Base-by-base conservation (phyloP, 2,113 vertebrate species). In the Cheirogaleus medius region DNA sequence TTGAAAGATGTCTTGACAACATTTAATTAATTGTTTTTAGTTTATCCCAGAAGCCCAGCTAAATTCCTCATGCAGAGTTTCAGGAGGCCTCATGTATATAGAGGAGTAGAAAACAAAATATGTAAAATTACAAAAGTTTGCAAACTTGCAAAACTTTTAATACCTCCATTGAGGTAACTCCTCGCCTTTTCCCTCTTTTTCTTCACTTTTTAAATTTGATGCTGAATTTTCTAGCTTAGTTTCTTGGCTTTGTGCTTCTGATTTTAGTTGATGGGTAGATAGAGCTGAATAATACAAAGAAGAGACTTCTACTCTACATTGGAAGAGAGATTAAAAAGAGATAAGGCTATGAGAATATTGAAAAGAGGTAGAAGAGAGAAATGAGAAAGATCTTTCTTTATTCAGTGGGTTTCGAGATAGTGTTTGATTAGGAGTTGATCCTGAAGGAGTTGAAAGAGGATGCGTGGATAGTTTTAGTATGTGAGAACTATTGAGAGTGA, bases 181-280 rank as follows among this genome's bases (percentile, higher is more conserved):
- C 0, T 27, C 0, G 49, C 1, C 15, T n/a, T 68, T 42, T 58
- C 0, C 0, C 1, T 12, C 17, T 56, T 83, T 90, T 60, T 18
- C 18, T 90, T 78, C 9, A 18, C 34, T 90, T 77, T 81, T 23
- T 86, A 58, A 95, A 58, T 5, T 49, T 58, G 20, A 52, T 63
- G 49, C 2, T 27, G 29, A 15, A 2, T 27, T 96, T 93, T 74
- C 3, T 23, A 58, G 6, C 1, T 15, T 71, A 64, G 11, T 88
- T 88, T 7, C 2, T 84, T 76, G 29, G 21, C 15, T 93, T 90
- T 74, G 4, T 47, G 8, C 56, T 74, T 25, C 58, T 85, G 27
- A 76, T n/a, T 76, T 29, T 82, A 66, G 71, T 34, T 52, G 39
- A 49, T 21, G 37, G 3, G 3, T 42, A 64, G 76, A 49, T 66